A percentile compares a stretch with the other conserved stretches of the same genome.
phyloP scores from a whole-genome alignment of 2,797 vertebrate species.

The Fistularia commersonii region DNA sequence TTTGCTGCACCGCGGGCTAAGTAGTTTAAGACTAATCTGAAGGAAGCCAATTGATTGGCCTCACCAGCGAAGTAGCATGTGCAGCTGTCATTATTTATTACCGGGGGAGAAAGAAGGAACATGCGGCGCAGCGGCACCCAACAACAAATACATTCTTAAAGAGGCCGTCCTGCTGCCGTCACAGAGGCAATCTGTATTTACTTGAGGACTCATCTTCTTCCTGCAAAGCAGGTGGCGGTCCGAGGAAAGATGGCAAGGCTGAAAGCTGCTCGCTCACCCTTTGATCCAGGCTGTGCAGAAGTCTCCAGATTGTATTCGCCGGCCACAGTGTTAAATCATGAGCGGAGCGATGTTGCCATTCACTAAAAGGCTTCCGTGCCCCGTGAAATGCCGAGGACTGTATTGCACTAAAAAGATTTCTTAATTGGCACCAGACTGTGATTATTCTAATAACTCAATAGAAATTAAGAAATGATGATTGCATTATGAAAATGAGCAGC shows the following conservation, averaged over 20 bases:
- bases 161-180: slow-evolving; percentile 13
- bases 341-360: no score
- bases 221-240: no score
- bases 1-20: slow-evolving; percentile 73
- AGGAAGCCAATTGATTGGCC: slow-evolving; percentile 82
- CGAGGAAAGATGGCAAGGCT: no score
- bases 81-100: slow-evolving; percentile 84
- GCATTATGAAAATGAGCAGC: not conserved
- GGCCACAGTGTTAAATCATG: no score
- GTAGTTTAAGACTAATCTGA: slow-evolving; percentile 85
- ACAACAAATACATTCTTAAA: slow-evolving; percentile 10
- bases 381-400: not conserved
- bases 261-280: no score
- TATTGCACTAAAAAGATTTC: not conserved
- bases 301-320: no score
- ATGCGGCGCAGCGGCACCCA: slow-evolving; percentile 19
- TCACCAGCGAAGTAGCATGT: slow-evolving; percentile 73
- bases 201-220: not conserved
- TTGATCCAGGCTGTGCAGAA: no score
- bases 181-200: slow-evolving; percentile 12
- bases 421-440: slow-evolving; percentile 1
- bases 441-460: slow-evolving; percentile 7
- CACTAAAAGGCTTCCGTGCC: slow-evolving; percentile 5
- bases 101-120: slow-evolving; percentile 51
- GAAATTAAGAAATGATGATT: slow-evolving; percentile 1